Evolutionary conservation across 1,140 invertebrate species (phyloP), one percentile per base, ranked within the genome.

Genomic region (Littorina saxatilis): DNA sequence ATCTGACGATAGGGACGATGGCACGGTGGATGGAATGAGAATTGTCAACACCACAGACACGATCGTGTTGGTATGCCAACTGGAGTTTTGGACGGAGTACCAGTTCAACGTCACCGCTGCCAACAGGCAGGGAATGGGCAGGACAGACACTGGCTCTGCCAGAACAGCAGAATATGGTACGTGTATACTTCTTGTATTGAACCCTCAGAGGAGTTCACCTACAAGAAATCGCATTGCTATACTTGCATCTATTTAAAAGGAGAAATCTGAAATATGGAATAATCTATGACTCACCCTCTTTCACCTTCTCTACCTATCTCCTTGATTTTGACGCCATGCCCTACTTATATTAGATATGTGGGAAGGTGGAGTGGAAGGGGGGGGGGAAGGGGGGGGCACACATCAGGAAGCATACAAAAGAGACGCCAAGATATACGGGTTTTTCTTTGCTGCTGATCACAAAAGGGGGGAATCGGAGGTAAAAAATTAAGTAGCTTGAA

Each of bases 151-250:
- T 15, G 3, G 55, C 2, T n/a, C 27, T 17, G n/a, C 11, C 13
- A 37, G 39, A 23, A 78, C 76, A 4, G 76, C 37, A 13, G 76
- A 78, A 78, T 37, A 61, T 43, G 76, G 76, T 78, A 7, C 9
- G 76, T 0, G 15, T n/a, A 17, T 5, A 13, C 1, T 17, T 0
- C 39, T 70, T 70, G 32, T 2, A 9, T 15, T 5, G n/a, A 47
- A 0, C 37, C 23, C 0, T 1, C 7, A 23, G 27, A 43, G 17
- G 39, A 40, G 32, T 20, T 2, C n/a, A 29, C 5, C 11, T 40
- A 35, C 3, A 27, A 35, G 27, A 3, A n/a, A 29, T 74, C 3
- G 15, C 39, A 32, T 23, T 39, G 35, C 7, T 68, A 32, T 15
- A 27, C 23, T 32, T 23, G 5, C 32, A 11, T 15, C 17, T 23